Evolutionary conservation across 2,797 vertebrate species (phyloP), one percentile per base, ranked within the genome.

Genomic region (Cyclopterus lumpus): DNA sequence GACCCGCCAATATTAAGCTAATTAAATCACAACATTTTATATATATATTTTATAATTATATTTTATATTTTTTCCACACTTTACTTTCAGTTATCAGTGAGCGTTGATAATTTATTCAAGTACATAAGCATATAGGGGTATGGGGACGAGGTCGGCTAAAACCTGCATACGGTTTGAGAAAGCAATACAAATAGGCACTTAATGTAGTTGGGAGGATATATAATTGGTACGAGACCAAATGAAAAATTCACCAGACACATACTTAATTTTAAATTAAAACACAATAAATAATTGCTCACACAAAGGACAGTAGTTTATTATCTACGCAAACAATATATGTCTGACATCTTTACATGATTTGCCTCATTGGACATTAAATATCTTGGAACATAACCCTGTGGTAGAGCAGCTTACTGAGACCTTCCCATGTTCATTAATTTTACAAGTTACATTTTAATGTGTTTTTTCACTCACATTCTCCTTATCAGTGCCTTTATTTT

Each of bases 401-500:
- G 15, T 18, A 16, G 5, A 57, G n/a, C 15, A 58, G 51, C 4
- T n/a, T 3, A 11, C 2, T 5, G 18, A 26, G 4, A 24, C 20
- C 10, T 44, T 32, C 8, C 48, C 10, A 28, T n/a, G 6, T 10
- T 3, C 10, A 38, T 15, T 3, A 24, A 61, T 36, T 67, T 5
- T 58, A 28, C 11, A 12, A 12, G 14, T 38, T 22, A 11, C 34
- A 42, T 49, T 40, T 12, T 2, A 0, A 51, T 51, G 0, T 14
- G n/a, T 16, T 53, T 16, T 15, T 16, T 8, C 20, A 32, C 51
- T 0, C 4, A 12, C 26, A 0, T 26, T 34, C 3, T 28, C 28
- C 2, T 11, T 14, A 1, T 16, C 2, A 6, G 0, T 16, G n/a
- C 71, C n/a, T 88, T 94, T 93, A 91, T 84, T 91, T 73, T 92